These are phyloP conservation scores for Nyctalus aviator DNA, from an alignment of 2,797 vertebrate genomes.

Conservation along the genomic window DNA sequence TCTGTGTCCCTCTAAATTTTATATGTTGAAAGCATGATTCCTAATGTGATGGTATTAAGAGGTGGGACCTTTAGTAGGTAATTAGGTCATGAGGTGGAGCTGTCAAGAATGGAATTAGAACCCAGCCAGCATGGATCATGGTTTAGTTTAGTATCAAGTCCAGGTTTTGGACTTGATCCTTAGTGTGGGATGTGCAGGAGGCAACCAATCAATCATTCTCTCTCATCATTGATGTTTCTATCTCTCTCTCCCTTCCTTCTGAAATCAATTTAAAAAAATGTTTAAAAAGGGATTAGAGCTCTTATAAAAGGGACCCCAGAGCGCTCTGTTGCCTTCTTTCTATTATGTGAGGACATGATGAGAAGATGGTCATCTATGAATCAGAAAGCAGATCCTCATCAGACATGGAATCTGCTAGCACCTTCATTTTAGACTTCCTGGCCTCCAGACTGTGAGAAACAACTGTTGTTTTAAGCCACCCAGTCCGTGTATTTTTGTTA, in stretches of 20 bases:
- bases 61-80: neutral
- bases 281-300: neutral
- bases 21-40: neutral
- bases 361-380: neutral
- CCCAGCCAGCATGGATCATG: too few species aligned
- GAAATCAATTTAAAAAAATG: too few species aligned
- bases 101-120: neutral
- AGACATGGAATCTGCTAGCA: neutral
- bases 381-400: neutral
- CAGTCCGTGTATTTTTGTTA: neutral
- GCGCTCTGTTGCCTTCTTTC: neutral
- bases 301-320: neutral
- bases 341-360: neutral
- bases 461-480: neutral
- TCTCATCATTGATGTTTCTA: too few species aligned
- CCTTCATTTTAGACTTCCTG: neutral
- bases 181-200: too few species aligned
- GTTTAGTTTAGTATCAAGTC: too few species aligned
- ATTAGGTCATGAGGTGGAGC: neutral
- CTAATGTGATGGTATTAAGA: neutral
- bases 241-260: too few species aligned
- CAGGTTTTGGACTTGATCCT: too few species aligned
- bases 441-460: neutral
- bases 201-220: too few species aligned
- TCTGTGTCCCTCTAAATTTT: neutral